These are phyloP conservation scores for Mercenaria mercenaria DNA, from an alignment of 1,140 invertebrate genomes.

Conservation along the genomic window DNA sequence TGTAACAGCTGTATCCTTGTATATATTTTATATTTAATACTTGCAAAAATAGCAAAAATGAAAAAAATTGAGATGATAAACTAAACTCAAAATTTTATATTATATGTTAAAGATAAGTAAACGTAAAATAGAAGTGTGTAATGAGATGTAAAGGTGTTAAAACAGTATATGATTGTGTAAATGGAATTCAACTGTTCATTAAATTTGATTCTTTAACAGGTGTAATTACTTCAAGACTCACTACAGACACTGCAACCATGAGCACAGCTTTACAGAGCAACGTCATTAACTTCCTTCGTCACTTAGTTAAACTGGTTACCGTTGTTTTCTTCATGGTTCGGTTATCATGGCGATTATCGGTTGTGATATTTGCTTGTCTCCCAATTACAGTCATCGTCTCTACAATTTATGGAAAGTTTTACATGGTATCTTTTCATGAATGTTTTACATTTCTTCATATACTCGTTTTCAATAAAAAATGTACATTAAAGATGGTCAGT, in stretches of 20 bases:
- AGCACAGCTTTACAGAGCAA: conserved; percentile 74
- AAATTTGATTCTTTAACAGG: conserved; percentile 71
- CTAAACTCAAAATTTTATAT: no score
- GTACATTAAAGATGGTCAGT: no score
- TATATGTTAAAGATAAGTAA: no score
- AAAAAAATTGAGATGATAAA: no score
- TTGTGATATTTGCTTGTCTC: conserved; percentile 85
- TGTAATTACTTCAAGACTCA: conserved; percentile 77
- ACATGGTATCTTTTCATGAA: conserved; percentile 80
- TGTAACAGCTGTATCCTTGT: no score
- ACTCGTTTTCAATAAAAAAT: not conserved
- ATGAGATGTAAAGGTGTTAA: not conserved
- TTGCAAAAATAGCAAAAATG: no score
- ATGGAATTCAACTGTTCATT: not conserved
- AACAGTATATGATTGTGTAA: not conserved
- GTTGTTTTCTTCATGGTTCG: conserved; percentile 86
- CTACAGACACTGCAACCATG: conserved; percentile 79
- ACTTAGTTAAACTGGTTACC: conserved; percentile 77
- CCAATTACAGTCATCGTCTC: conserved; percentile 85
- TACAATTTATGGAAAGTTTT: conserved; percentile 86
- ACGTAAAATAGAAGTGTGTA: not conserved
- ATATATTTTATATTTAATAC: no score
- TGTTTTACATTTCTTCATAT: not conserved
- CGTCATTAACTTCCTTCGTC: conserved; percentile 76
- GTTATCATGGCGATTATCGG: conserved; percentile 84